phyloP scores from a whole-genome alignment of 2,113 vertebrate species.

The Lamprologus lemairii region DNA sequence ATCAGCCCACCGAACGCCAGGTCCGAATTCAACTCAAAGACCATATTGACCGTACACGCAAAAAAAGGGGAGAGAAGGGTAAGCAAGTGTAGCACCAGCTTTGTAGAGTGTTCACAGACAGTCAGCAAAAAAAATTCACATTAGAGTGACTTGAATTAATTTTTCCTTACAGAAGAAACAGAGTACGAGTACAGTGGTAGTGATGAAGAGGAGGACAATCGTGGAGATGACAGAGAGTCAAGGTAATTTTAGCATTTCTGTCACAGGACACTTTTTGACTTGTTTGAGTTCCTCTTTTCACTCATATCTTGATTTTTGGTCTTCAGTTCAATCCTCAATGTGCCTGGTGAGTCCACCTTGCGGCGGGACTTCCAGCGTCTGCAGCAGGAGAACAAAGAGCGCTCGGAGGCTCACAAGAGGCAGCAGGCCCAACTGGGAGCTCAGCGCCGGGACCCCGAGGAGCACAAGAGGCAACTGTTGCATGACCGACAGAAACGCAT shows the following conservation, averaged over 20 bases:
- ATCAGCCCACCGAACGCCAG: constrained; percentile 89
- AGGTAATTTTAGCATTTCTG: constrained; percentile 66
- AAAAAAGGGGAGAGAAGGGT: constrained; percentile 90
- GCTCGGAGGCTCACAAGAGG: constrained; percentile 80
- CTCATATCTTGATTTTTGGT: not conserved
- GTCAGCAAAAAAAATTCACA: not conserved
- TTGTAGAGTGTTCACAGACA: not conserved
- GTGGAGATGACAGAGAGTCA: constrained; percentile 84
- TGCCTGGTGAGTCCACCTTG: constrained; percentile 86
- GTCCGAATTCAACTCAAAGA: constrained; percentile 93
- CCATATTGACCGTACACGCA: constrained; percentile 88
- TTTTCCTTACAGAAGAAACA: constrained; percentile 75
- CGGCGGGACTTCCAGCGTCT: constrained; percentile 85
- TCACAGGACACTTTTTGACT: not conserved
- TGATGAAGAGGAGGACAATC: constrained; percentile 87
- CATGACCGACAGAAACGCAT: constrained; percentile 88
- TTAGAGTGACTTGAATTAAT: not conserved
- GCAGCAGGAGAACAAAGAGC: constrained; percentile 90
- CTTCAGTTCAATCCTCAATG: constrained; percentile 86
- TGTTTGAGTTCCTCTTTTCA: not conserved
- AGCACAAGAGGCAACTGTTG: constrained; percentile 85
- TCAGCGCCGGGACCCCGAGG: constrained; percentile 83
- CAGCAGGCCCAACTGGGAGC: constrained; percentile 82
- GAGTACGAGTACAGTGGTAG: constrained; percentile 92
- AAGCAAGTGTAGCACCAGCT: not conserved